Percentiles rank a stretch among this genome's conserved stretches.
These are phyloP conservation scores for Poecilia gillii DNA, from an alignment of 2,797 vertebrate species.

Conservation along the genomic window DNA sequence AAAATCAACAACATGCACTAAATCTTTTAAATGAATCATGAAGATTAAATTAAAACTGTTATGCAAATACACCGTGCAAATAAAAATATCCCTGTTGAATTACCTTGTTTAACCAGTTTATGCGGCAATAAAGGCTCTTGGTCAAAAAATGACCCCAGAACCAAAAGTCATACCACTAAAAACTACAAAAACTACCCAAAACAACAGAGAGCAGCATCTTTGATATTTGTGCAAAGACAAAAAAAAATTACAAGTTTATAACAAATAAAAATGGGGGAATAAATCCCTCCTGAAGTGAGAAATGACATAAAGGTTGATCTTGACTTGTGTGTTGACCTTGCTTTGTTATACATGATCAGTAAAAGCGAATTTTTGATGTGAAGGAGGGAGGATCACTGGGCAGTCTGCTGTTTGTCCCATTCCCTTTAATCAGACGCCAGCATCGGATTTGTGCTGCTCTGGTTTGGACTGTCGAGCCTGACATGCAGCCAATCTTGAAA, in stretches of 20 bases:
- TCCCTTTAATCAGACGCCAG: slow-evolving; percentile 28
- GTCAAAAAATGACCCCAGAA: slow-evolving; percentile 28
- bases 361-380: slow-evolving; percentile 23
- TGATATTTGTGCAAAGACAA: slow-evolving; percentile 25
- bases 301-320: slow-evolving; percentile 76
- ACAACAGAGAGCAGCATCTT: slow-evolving; percentile 22
- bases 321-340: slow-evolving; percentile 42
- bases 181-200: slow-evolving; percentile 22
- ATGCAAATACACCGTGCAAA: slow-evolving; percentile 9
- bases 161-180: slow-evolving; percentile 4
- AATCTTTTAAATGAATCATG: slow-evolving; percentile 1
- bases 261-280: slow-evolving; percentile 76
- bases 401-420: slow-evolving; percentile 28
- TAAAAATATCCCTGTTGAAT: slow-evolving; percentile 3
- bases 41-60: background rate
- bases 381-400: slow-evolving; percentile 15
- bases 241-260: slow-evolving; percentile 48
- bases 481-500: slow-evolving; percentile 38
- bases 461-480: slow-evolving; percentile 10
- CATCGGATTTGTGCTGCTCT: slow-evolving; percentile 29
- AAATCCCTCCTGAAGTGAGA: slow-evolving; percentile 76
- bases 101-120: slow-evolving; percentile 44
- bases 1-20: slow-evolving; percentile 15
- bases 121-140: slow-evolving; percentile 33
- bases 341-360: slow-evolving; percentile 50